Percentiles rank a stretch among this genome's conserved stretches.
Conservation (phyloP, 2,113 vertebrate species). For the Hemiscyllium ocellatum region DNA sequence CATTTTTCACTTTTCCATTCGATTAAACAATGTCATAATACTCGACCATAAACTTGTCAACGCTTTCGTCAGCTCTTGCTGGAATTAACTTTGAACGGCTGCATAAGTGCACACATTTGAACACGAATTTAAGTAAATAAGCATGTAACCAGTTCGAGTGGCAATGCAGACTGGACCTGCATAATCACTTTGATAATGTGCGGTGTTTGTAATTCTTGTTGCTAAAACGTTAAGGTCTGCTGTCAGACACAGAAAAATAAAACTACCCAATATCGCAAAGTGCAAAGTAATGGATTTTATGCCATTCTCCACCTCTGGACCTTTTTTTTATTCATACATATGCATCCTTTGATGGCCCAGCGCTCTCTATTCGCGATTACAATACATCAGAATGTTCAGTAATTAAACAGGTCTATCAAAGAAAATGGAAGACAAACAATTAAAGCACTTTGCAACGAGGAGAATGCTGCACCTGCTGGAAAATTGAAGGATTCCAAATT, state of each 20-base stretch:
- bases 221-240: background rate
- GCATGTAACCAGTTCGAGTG: background rate
- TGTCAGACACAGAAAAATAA: background rate
- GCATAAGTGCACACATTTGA: background rate
- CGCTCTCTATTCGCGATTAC: too few relatives aligned
- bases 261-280: background rate
- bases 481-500: too few relatives aligned
- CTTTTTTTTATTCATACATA: accelerated
- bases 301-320: background rate
- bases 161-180: background rate
- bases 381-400: too few relatives aligned
- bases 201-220: background rate
- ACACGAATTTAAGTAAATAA: background rate
- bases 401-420: too few relatives aligned
- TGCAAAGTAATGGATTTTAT: background rate
- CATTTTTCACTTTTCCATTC: too few relatives aligned
- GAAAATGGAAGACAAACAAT: too few relatives aligned
- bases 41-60: background rate
- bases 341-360: too few relatives aligned
- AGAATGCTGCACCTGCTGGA: too few relatives aligned
- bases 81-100: background rate
- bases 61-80: background rate
- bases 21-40: too few relatives aligned
- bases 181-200: background rate
- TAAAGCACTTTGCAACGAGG: too few relatives aligned